These are phyloP conservation scores for Onchidella celtica DNA, from an alignment of 2,888 invertebrate genomes.

Conservation along the genomic window DNA sequence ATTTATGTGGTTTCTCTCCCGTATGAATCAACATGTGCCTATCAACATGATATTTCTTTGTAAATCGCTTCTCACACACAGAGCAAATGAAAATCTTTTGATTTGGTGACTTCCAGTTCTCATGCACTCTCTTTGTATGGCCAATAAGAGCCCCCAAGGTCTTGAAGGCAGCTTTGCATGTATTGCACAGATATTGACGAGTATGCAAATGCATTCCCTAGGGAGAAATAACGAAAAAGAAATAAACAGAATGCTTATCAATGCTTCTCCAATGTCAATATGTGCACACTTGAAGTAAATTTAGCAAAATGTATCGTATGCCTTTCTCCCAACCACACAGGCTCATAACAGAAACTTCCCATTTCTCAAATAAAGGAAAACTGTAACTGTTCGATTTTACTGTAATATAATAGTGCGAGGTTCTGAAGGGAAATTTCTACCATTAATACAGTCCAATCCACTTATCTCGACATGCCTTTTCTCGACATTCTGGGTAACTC, in stretches of 20 bases:
- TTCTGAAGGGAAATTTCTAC: too few species aligned
- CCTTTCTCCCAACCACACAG: too few species aligned
- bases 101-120: slow-evolving; percentile 77
- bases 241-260: not conserved
- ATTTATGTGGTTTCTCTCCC: slow-evolving; percentile 76
- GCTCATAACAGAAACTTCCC: too few species aligned
- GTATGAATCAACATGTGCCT: slow-evolving; percentile 77
- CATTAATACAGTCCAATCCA: too few species aligned
- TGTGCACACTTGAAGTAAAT: not conserved
- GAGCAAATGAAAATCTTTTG: slow-evolving; percentile 77
- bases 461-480: too few species aligned
- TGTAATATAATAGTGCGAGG: too few species aligned
- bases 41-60: slow-evolving; percentile 78
- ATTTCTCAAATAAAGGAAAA: too few species aligned
- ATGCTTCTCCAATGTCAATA: not conserved
- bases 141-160: slow-evolving; percentile 76
- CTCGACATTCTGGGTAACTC: too few species aligned
- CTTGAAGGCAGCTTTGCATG: slow-evolving; percentile 76
- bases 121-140: slow-evolving; percentile 76
- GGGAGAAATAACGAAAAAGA: not conserved
- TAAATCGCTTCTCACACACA: slow-evolving; percentile 76
- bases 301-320: not conserved
- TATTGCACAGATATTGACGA: slow-evolving; percentile 74
- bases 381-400: too few species aligned
- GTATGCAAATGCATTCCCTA: slow-evolving; percentile 76